These are phyloP conservation scores for Pteropus rufus DNA, from an alignment of 2,797 vertebrate genomes.

Conservation along the genomic window DNA sequence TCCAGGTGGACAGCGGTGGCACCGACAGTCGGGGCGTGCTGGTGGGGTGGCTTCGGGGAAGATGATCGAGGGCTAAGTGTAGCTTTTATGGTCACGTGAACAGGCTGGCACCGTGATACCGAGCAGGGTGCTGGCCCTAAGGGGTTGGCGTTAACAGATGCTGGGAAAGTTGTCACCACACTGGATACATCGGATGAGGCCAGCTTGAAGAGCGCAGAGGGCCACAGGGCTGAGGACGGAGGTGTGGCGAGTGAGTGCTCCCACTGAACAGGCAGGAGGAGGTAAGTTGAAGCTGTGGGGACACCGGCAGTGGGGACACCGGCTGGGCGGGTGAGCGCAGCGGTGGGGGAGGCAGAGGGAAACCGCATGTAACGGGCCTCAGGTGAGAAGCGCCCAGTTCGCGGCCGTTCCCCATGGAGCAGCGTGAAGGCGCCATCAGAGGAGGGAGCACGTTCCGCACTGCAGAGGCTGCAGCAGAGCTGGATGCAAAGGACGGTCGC, in stretches of 20 bases:
- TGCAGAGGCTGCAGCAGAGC: too few relatives aligned
- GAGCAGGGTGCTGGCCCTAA: rapidly evolving
- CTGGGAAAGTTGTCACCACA: too few relatives aligned
- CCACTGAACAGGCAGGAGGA: not conserved
- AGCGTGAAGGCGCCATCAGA: too few relatives aligned
- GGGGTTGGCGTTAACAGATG: too few relatives aligned
- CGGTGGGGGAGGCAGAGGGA: not conserved
- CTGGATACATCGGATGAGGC: not conserved
- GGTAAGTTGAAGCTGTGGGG: not conserved
- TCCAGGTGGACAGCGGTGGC: not conserved
- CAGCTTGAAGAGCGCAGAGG: not conserved
- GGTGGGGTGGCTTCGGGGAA: too few relatives aligned
- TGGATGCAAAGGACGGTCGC: too few relatives aligned
- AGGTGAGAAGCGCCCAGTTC: not conserved
- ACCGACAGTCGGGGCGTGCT: rapidly evolving
- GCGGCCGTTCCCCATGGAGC: too few relatives aligned
- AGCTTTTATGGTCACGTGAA: not conserved
- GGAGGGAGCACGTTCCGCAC: too few relatives aligned
- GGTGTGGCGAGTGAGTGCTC: rapidly evolving
- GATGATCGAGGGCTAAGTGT: rapidly evolving
- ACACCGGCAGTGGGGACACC: rapidly evolving
- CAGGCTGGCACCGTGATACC: rapidly evolving
- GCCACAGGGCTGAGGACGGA: rapidly evolving
- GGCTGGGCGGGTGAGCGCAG: rapidly evolving
- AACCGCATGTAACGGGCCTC: rapidly evolving